phyloP scores from a whole-genome alignment of 2,888 invertebrate species.

The Poecilus cupreus region DNA sequence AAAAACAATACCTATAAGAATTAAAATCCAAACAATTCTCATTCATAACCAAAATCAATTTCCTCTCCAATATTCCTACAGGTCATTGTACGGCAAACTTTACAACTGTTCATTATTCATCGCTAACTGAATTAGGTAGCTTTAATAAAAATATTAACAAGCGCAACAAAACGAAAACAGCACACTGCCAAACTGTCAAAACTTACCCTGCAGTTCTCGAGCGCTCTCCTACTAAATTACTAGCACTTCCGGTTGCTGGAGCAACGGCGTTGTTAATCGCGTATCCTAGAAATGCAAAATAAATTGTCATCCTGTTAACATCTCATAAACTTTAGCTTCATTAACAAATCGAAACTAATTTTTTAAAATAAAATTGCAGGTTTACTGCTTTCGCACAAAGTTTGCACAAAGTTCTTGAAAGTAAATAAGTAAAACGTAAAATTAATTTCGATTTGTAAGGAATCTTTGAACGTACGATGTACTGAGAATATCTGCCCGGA shows the following conservation, averaged over 20 bases:
- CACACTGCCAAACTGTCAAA: conserved; percentile 1
- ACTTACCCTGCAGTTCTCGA: conserved; percentile 74
- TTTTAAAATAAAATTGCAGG: too few relatives aligned
- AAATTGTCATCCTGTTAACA: background rate
- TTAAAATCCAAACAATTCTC: background rate
- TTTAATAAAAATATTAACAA: background rate
- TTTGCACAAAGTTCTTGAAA: too few relatives aligned
- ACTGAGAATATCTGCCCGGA: conserved; percentile 50
- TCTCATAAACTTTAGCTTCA: background rate
- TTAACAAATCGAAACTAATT: too few relatives aligned
- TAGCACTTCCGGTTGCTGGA: conserved; percentile 59
- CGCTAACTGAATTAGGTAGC: background rate
- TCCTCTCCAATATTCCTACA: background rate
- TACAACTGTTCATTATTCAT: background rate
- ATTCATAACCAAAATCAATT: conserved; percentile 32
- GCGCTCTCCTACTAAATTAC: conserved; percentile 73
- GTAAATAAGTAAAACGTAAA: too few relatives aligned
- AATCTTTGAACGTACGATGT: conserved; percentile 46
- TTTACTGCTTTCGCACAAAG: too few relatives aligned
- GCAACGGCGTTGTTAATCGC: conserved; percentile 54
- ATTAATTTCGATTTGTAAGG: too few relatives aligned
- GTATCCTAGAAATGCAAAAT: conserved; percentile 49
- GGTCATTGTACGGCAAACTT: conserved; percentile 17
- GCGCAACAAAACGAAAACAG: conserved; percentile 1
- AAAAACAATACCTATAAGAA: conserved; percentile 1